Conservation (phyloP, 1,140 invertebrate species). For the Zaprionus inermis region DNA sequence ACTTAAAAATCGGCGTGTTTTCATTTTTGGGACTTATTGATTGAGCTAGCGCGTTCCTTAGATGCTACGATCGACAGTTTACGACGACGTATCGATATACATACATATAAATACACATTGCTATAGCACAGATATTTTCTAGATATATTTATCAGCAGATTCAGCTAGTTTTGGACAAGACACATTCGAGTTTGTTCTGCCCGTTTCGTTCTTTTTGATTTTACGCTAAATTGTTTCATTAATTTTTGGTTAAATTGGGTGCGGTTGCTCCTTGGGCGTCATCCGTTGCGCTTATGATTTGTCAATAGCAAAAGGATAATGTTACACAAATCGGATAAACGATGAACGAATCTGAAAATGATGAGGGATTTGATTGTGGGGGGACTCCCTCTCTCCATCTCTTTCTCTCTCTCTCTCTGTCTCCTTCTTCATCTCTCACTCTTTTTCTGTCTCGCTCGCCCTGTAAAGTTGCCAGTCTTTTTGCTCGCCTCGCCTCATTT, state of each 20-base stretch:
- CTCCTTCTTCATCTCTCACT: background rate
- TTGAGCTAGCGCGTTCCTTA: constrained; percentile 6
- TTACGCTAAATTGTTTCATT: background rate
- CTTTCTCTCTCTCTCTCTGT: background rate
- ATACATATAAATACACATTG: background rate
- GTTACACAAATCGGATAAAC: background rate
- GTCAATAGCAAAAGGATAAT: background rate
- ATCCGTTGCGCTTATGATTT: background rate
- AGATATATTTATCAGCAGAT: constrained; percentile 2
- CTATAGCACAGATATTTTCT: constrained; percentile 2
- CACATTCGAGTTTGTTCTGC: background rate
- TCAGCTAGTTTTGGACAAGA: constrained; percentile 1
- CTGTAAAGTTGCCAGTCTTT: constrained; percentile 3
- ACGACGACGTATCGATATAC: constrained; percentile 4
- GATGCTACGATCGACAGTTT: background rate
- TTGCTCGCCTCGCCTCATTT: background rate
- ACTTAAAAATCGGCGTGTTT: background rate
- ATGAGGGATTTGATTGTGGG: background rate
- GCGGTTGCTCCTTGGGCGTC: background rate
- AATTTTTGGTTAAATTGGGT: constrained; percentile 1
- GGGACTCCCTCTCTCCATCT: background rate
- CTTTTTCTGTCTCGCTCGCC: background rate
- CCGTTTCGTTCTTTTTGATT: background rate
- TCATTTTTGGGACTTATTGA: constrained; percentile 3
- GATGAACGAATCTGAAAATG: background rate